Conservation (phyloP, 2,888 invertebrate species). For the Dryobota labecula region DNA sequence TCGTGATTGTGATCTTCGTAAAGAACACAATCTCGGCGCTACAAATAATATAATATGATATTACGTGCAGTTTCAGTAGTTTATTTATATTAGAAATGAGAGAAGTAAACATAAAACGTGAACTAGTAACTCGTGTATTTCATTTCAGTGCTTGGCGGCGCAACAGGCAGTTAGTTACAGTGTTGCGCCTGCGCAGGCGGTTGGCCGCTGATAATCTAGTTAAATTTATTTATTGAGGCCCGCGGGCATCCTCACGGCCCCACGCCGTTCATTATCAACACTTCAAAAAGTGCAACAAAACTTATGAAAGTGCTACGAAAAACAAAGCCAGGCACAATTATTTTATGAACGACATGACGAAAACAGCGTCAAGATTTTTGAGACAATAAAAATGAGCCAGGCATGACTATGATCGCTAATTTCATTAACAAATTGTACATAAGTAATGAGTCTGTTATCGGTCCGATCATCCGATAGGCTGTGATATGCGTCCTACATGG, state of each 20-base stretch:
- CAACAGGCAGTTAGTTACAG: conserved; percentile 65
- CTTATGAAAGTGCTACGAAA: conserved; percentile 30
- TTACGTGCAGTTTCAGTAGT: conserved; percentile 20
- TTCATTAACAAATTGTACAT: conserved; percentile 50
- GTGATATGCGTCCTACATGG: conserved; percentile 38
- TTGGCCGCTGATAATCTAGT: conserved; percentile 83
- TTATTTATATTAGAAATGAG: conserved; percentile 34
- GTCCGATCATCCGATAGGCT: conserved; percentile 29
- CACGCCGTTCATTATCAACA: conserved; percentile 65
- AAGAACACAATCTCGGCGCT: background rate
- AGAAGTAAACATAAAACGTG: conserved; percentile 2
- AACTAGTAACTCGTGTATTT: conserved; percentile 28
- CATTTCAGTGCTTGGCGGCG: conserved; percentile 43
- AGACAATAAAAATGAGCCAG: background rate
- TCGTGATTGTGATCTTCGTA: conserved; percentile 4
- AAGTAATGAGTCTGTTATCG: conserved; percentile 45
- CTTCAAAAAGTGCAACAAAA: conserved; percentile 60
- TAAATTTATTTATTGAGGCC: conserved; percentile 82
- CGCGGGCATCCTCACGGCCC: conserved; percentile 68
- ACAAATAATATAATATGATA: background rate
- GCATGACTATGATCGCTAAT: conserved; percentile 17
- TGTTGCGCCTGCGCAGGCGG: conserved; percentile 65
- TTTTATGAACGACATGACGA: conserved; percentile 7
- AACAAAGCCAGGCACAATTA: conserved; percentile 8
- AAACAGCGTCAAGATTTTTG: background rate